phyloP scores from a whole-genome alignment of 2,888 invertebrate genomes.

The Luffia ferchaultella region DNA sequence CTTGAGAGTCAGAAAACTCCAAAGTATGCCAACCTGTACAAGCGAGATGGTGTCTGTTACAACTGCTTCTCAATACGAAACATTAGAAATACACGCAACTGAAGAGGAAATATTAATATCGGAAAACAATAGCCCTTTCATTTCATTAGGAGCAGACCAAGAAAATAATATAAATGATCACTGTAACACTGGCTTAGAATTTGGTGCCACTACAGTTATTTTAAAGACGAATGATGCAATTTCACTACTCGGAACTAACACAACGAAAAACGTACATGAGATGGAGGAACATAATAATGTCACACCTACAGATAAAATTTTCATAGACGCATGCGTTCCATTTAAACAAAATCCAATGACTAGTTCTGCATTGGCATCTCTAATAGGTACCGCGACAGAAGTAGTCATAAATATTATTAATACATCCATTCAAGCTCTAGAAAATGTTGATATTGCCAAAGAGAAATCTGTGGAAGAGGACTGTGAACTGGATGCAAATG shows the following conservation, averaged over 20 bases:
- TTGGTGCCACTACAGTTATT: too few species aligned
- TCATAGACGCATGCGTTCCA: background rate
- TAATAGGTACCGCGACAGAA: background rate
- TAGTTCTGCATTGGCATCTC: background rate
- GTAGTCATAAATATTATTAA: background rate
- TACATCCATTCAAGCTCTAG: background rate
- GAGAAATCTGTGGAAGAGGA: constrained; percentile 7
- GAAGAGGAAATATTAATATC: constrained; percentile 33
- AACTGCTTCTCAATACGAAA: background rate
- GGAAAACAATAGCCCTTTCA: constrained; percentile 36
- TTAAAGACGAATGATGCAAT: too few species aligned
- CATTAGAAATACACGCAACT: constrained; percentile 5
- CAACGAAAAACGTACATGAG: too few species aligned
- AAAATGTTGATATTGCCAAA: constrained; percentile 8
- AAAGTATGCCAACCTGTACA: too few species aligned
- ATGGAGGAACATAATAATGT: too few species aligned
- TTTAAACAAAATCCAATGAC: background rate
- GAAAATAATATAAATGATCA: constrained; percentile 8
- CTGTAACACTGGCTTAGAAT: too few species aligned
- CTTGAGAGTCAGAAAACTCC: too few species aligned
- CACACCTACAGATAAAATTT: too few species aligned
- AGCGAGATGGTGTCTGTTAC: too few species aligned
- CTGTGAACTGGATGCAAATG: background rate
- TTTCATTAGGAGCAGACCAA: constrained; percentile 26
- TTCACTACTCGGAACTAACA: too few species aligned